A percentile compares a stretch with the other conserved stretches of the same genome.
phyloP scores from a whole-genome alignment of 2,888 invertebrate species.

The Tenthredo livida region DNA sequence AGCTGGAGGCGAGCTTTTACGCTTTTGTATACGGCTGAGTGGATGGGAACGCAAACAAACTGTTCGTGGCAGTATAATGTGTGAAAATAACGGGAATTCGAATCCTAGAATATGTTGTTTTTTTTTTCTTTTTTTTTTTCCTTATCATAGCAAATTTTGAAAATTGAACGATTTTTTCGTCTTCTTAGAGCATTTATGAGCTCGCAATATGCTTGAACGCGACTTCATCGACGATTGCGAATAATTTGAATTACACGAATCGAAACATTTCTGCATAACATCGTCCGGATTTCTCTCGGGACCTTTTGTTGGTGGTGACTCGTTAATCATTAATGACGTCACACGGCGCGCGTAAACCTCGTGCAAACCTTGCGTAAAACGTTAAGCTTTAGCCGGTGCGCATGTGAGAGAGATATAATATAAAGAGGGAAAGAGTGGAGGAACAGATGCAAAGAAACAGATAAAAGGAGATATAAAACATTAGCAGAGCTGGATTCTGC shows the following conservation, averaged over 20 bases:
- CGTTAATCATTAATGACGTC: slow-evolving; percentile 48
- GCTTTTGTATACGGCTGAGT: slow-evolving; percentile 3
- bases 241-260: background rate
- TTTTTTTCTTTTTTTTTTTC: no score
- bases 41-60: background rate
- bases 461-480: background rate
- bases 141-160: no score
- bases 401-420: background rate
- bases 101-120: background rate
- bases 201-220: background rate
- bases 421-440: background rate
- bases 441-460: background rate
- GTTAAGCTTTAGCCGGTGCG: slow-evolving; percentile 18
- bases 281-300: slow-evolving; percentile 2
- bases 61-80: background rate
- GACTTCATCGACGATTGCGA: background rate
- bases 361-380: slow-evolving; percentile 46
- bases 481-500: background rate
- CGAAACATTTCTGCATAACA: background rate
- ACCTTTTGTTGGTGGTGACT: slow-evolving; percentile 25
- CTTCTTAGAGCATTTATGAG: background rate
- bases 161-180: no score
- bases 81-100: background rate
- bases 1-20: background rate
- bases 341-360: slow-evolving; percentile 50